phyloP scores from a whole-genome alignment of 2,888 invertebrate species.

The Stenichneumon culpator region DNA sequence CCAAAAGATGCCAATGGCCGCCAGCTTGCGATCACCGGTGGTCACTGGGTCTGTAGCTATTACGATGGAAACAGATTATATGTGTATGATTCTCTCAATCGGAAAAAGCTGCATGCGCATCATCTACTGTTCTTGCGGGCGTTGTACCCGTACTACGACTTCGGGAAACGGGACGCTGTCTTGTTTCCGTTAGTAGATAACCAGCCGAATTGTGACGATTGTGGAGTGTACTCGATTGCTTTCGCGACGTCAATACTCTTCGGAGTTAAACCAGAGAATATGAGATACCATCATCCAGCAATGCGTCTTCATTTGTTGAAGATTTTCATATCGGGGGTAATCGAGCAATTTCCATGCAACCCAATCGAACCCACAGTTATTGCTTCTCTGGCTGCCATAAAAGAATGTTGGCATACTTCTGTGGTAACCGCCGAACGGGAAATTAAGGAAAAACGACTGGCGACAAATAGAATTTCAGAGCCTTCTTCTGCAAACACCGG shows the following conservation, averaged over 20 bases:
- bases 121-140: slow-evolving; percentile 3
- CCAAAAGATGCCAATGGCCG: background rate
- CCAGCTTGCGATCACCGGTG: background rate
- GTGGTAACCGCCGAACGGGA: background rate
- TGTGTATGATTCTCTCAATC: too few species aligned
- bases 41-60: slow-evolving; percentile 44
- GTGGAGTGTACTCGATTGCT: slow-evolving; percentile 16
- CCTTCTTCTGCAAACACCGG: background rate
- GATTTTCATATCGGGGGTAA: background rate
- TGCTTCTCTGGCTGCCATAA: background rate
- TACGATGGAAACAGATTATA: slow-evolving; percentile 3
- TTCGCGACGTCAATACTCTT: slow-evolving; percentile 19
- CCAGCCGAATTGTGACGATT: slow-evolving; percentile 23
- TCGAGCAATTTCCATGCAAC: slow-evolving; percentile 1
- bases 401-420: background rate
- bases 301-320: slow-evolving; percentile 3
- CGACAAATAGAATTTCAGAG: background rate
- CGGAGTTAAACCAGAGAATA: slow-evolving; percentile 1
- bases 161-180: background rate
- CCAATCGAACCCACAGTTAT: slow-evolving; percentile 5
- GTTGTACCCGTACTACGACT: slow-evolving; percentile 28
- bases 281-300: background rate
- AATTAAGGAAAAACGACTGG: background rate
- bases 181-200: slow-evolving; percentile 11
- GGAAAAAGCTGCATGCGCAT: slow-evolving; percentile 14